These are phyloP conservation scores for Nipponia nippon DNA, from an alignment of 2,113 vertebrate species.

Conservation along the genomic window DNA sequence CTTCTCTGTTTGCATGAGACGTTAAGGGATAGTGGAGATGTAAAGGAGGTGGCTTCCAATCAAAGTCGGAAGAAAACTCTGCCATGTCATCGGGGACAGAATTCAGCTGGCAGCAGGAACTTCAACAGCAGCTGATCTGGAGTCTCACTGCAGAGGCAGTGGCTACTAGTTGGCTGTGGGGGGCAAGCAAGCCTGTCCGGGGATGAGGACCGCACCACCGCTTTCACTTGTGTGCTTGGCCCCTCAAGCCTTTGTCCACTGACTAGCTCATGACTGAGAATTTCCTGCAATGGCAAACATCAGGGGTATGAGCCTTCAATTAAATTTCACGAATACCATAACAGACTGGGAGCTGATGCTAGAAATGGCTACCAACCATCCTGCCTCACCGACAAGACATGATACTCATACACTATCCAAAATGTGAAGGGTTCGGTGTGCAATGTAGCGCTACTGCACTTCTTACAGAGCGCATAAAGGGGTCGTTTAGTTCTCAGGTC, in stretches of 20 bases:
- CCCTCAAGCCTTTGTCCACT: neutral
- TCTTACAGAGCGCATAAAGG: neutral
- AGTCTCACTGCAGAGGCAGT: neutral
- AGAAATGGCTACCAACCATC: neutral
- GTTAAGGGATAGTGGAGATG: neutral
- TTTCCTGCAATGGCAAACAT: rapidly evolving
- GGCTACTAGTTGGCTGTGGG: neutral
- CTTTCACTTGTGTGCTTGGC: neutral
- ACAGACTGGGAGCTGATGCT: neutral
- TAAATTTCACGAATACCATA: neutral
- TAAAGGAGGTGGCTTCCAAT: neutral
- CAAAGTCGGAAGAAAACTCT: neutral
- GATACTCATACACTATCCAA: neutral
- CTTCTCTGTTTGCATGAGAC: neutral
- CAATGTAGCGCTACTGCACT: rapidly evolving
- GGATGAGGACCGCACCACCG: neutral
- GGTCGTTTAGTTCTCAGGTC: neutral
- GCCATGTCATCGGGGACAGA: neutral
- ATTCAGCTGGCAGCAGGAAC: neutral
- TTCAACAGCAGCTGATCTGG: neutral
- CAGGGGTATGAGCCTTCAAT: neutral
- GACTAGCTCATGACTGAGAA: neutral
- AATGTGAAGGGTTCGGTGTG: rapidly evolving
- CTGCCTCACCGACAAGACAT: neutral
- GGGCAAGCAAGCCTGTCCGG: neutral